phyloP scores from a whole-genome alignment of 2,888 invertebrate species.

The Petrolisthes manimaculis region DNA sequence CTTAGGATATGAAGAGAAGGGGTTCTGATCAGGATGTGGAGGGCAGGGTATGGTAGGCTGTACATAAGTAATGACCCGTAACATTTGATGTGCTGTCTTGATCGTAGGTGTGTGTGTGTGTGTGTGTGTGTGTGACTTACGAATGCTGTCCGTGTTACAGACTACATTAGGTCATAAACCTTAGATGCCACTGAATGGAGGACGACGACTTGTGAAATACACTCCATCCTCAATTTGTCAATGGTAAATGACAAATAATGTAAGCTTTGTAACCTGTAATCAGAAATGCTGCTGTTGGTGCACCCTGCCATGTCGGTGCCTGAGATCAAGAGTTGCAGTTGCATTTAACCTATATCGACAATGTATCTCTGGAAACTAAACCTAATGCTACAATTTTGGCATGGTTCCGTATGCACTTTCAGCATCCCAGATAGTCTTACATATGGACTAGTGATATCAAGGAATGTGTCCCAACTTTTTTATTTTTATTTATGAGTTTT shows the following conservation, averaged over 20 bases:
- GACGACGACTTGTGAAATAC: neutral
- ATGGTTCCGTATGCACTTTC: constrained; percentile 24
- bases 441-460: neutral
- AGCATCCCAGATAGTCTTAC: constrained; percentile 2
- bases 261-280: constrained; percentile 2
- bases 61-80: constrained; percentile 57
- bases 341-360: constrained; percentile 41
- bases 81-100: constrained; percentile 62
- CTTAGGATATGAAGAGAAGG: neutral
- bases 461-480: constrained; percentile 28
- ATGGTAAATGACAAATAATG: constrained; percentile 14
- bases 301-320: neutral
- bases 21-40: constrained; percentile 20
- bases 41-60: constrained; percentile 45
- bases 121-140: constrained; percentile 35
- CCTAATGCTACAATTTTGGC: constrained; percentile 27
- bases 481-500: neutral
- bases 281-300: neutral
- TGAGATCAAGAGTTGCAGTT: constrained; percentile 14
- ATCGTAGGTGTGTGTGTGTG: constrained; percentile 53
- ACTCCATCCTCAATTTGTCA: constrained; percentile 39
- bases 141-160: constrained; percentile 56
- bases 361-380: constrained; percentile 27
- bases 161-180: constrained; percentile 49
- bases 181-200: constrained; percentile 29